A percentile compares a stretch with the other conserved stretches of the same genome.
These are phyloP conservation scores for Eledona agricola DNA, from an alignment of 2,888 invertebrate genomes.

Conservation along the genomic window DNA sequence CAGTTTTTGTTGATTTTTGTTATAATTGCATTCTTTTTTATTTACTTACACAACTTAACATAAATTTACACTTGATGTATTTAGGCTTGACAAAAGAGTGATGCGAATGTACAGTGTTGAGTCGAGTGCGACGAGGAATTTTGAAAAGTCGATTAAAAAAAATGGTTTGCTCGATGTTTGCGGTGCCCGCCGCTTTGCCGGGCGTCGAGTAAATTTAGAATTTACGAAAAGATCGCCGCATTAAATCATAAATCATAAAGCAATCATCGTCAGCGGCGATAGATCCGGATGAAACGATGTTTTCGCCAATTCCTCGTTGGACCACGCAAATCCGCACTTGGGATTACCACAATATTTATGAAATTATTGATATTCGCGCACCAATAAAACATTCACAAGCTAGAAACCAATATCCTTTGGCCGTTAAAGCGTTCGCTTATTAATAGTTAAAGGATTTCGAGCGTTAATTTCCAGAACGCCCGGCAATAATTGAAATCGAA, in stretches of 20 bases:
- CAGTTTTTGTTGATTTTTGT: slow-evolving; percentile 25
- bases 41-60: slow-evolving; percentile 4
- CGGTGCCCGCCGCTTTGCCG: too few species aligned
- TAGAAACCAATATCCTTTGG: slow-evolving; percentile 28
- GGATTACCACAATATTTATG: slow-evolving; percentile 11
- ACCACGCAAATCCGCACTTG: slow-evolving; percentile 10
- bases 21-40: slow-evolving; percentile 22
- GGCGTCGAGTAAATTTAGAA: too few species aligned
- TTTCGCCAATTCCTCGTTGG: too few species aligned
- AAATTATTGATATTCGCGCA: neutral
- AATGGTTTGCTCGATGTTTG: too few species aligned
- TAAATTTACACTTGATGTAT: neutral
- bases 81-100: neutral
- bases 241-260: too few species aligned
- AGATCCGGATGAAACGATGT: too few species aligned
- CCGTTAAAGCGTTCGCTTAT: slow-evolving; percentile 24
- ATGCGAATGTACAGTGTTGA: neutral
- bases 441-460: slow-evolving; percentile 29
- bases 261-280: too few species aligned
- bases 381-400: slow-evolving; percentile 11
- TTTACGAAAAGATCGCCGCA: too few species aligned
- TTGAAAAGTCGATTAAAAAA: too few species aligned
- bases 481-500: slow-evolving; percentile 23
- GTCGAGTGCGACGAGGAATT: too few species aligned
- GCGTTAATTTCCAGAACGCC: slow-evolving; percentile 13